phyloP scores from a whole-genome alignment of 1,140 invertebrate genomes.

The Apocrypta bakeri region DNA sequence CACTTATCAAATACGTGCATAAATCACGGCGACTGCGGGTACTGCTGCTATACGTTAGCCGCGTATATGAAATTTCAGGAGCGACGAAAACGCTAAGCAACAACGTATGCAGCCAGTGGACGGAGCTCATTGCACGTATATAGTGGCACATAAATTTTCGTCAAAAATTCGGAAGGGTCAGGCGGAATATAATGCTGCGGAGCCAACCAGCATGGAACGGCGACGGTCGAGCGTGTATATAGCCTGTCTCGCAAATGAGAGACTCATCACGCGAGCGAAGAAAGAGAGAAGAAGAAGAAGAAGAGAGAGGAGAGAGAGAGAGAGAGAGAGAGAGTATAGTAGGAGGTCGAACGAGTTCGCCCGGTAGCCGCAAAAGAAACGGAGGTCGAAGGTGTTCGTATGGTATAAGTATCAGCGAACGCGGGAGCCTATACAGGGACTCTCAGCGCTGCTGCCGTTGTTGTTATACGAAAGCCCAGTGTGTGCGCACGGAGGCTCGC shows the following conservation, averaged over 20 bases:
- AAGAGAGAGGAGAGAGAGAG: not conserved
- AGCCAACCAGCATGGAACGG: not conserved
- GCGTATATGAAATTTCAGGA: conserved; percentile 26
- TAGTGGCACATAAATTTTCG: conserved; percentile 48
- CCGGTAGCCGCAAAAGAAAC: conserved; percentile 27
- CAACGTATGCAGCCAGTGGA: conserved; percentile 16
- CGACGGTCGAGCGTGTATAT: not conserved
- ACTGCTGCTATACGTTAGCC: not conserved
- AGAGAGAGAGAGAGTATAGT: conserved; percentile 17
- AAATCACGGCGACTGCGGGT: conserved; percentile 25
- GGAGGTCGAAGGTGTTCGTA: conserved; percentile 42
- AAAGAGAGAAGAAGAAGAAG: not conserved
- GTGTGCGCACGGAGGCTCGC: conserved; percentile 68
- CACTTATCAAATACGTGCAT: conserved; percentile 39
- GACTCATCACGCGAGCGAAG: conserved; percentile 47
- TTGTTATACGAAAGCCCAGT: conserved; percentile 48
- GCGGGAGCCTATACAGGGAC: not conserved
- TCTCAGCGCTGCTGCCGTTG: not conserved
- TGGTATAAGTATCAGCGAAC: not conserved
- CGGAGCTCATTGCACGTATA: conserved; percentile 9
- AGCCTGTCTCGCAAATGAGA: conserved; percentile 30
- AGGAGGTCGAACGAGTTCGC: conserved; percentile 53
- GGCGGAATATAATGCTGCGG: not conserved
- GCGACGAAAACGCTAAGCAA: not conserved
- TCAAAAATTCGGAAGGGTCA: conserved; percentile 49